Evolutionary conservation across 1,140 invertebrate species (phyloP).

Genomic region (Aphelenchoides besseyi): DNA sequence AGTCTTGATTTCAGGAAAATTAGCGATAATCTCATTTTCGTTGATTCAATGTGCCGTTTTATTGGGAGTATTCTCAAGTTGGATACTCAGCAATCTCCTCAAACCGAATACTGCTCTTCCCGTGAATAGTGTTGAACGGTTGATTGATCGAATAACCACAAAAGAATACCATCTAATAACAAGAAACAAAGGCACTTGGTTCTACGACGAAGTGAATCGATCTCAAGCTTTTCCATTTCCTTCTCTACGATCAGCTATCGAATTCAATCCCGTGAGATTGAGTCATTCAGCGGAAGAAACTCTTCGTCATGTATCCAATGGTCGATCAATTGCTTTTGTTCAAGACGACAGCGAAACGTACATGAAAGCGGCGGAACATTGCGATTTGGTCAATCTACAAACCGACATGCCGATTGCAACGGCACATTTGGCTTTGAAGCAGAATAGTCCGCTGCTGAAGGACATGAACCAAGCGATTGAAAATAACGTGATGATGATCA

Average conservation of each 20-base stretch:
- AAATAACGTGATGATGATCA: neutral
- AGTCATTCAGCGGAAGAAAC: neutral
- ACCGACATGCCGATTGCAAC: neutral
- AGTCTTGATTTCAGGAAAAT: neutral
- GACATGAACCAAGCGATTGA: slow-evolving; percentile 4
- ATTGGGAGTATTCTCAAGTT: slow-evolving; percentile 11
- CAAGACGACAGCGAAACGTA: slow-evolving; percentile 12
- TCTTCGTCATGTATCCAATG: neutral
- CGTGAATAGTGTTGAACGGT: neutral
- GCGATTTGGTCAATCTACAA: slow-evolving; percentile 1
- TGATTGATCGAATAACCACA: neutral
- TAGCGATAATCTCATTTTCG: slow-evolving; percentile 15
- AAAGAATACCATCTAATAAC: slow-evolving; percentile 1
- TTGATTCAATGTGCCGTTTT: slow-evolving; percentile 22
- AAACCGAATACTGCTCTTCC: neutral
- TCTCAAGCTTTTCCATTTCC: slow-evolving; percentile 12
- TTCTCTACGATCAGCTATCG: neutral
- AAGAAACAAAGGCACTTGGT: neutral
- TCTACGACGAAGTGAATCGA: slow-evolving; percentile 13
- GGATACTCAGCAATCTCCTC: slow-evolving; percentile 9
- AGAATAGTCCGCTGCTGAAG: neutral
- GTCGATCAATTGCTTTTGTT: neutral
- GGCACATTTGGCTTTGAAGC: neutral
- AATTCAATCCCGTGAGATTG: slow-evolving; percentile 14
- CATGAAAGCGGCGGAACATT: neutral